Evolutionary conservation across 35 echinoderm and acorn worm species (phyloP).

Genomic region (Ophiothrix spiculata): DNA sequence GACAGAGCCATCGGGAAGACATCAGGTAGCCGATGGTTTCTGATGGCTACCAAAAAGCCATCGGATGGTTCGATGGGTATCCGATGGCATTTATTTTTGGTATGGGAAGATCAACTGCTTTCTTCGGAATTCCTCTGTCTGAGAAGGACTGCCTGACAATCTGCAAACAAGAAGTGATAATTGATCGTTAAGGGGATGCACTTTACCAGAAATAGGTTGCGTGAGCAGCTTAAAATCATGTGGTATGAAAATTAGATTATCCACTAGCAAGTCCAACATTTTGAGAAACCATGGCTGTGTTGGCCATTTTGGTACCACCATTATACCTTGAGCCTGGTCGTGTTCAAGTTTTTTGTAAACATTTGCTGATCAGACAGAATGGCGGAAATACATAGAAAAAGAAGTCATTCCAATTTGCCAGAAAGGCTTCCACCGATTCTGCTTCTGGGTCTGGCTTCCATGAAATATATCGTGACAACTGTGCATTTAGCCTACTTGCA

Average conservation of each 20-base stretch:
- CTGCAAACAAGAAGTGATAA: constrained; percentile 53
- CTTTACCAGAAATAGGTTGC: constrained; percentile 14
- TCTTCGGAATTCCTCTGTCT: constrained; percentile 29
- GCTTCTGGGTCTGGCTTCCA: constrained; percentile 75
- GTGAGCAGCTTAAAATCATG: neutral
- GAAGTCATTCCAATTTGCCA: constrained; percentile 46
- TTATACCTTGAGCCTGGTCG: constrained; percentile 52
- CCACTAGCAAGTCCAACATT: constrained; percentile 32
- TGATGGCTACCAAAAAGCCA: too few relatives aligned
- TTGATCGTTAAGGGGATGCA: constrained; percentile 27
- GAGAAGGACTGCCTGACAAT: constrained; percentile 57
- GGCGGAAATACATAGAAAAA: constrained; percentile 73
- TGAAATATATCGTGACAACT: constrained; percentile 61
- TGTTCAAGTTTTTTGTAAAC: constrained; percentile 44
- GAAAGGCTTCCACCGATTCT: constrained; percentile 63
- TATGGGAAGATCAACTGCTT: neutral
- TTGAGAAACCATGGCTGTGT: constrained; percentile 74
- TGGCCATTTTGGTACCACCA: constrained; percentile 81
- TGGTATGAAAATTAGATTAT: constrained; percentile 9
- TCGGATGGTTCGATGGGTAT: constrained; percentile 62
- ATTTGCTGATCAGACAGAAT: constrained; percentile 29
- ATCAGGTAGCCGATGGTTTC: too few relatives aligned
- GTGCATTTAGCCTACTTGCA: constrained; percentile 57
- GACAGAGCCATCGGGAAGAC: too few relatives aligned
- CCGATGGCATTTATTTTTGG: too few relatives aligned